These are phyloP conservation scores for Drosophila mimetica DNA, from an alignment of 2,888 invertebrate species.

Conservation along the genomic window DNA sequence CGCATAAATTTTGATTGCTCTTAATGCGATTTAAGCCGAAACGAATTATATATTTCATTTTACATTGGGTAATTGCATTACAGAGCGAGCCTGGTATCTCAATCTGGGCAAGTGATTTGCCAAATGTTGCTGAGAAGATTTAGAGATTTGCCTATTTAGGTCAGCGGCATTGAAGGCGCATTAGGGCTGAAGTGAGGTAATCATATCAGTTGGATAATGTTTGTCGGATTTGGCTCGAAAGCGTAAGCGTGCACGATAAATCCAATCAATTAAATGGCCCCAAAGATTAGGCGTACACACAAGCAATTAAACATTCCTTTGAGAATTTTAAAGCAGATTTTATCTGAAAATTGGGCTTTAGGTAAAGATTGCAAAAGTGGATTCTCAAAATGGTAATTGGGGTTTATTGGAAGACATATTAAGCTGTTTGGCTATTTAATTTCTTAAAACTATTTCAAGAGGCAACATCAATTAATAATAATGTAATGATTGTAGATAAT, in stretches of 20 bases:
- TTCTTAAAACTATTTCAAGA: too few species aligned
- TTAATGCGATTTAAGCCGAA: constrained; percentile 62
- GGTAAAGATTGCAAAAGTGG: neutral
- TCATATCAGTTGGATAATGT: constrained; percentile 26
- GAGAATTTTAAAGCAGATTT: neutral
- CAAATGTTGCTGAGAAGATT: constrained; percentile 36
- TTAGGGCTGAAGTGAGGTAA: constrained; percentile 22
- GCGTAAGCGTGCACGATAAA: neutral
- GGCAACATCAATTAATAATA: too few species aligned
- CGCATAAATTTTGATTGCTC: constrained; percentile 54
- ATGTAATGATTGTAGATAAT: too few species aligned
- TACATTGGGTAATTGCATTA: constrained; percentile 45
- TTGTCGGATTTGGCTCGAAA: neutral
- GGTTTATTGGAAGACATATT: neutral
- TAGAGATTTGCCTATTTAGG: constrained; percentile 32
- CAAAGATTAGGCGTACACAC: neutral
- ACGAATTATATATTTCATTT: constrained; percentile 45
- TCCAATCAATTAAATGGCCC: constrained; percentile 20
- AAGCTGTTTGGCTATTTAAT: neutral
- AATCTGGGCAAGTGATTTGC: constrained; percentile 32
- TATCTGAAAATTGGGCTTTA: neutral
- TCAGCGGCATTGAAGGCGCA: constrained; percentile 28
- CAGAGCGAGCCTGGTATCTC: constrained; percentile 16
- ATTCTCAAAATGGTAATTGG: neutral
- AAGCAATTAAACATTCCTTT: constrained; percentile 14